A percentile compares a stretch with the other conserved stretches of the same genome.
These are phyloP conservation scores for Palaemon carinicauda DNA, from an alignment of 1,140 invertebrate genomes.

Conservation along the genomic window DNA sequence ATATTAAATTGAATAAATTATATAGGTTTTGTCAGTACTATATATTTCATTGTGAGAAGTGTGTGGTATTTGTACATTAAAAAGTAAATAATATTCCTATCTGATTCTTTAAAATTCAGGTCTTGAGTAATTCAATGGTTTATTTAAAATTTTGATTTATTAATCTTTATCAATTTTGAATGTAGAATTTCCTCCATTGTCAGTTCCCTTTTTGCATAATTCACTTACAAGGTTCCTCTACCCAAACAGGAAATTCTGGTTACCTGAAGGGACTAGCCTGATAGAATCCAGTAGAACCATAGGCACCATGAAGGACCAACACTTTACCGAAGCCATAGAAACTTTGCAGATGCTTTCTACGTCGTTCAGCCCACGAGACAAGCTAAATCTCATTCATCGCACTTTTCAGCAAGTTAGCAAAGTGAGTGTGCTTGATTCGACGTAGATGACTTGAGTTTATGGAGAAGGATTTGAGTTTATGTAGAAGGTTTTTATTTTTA, in stretches of 20 bases:
- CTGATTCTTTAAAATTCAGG: too few relatives aligned
- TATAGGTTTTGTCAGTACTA: too few relatives aligned
- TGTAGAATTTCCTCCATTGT: too few relatives aligned
- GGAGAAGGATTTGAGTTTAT: background rate
- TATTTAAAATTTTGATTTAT: too few relatives aligned
- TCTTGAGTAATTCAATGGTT: too few relatives aligned
- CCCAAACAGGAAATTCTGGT: slow-evolving; percentile 3
- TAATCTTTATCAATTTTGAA: too few relatives aligned
- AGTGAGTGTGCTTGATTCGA: background rate
- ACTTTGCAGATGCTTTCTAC: slow-evolving; percentile 48
- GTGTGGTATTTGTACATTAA: too few relatives aligned
- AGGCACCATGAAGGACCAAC: slow-evolving; percentile 18
- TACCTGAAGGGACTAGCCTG: slow-evolving; percentile 14
- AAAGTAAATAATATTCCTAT: too few relatives aligned
- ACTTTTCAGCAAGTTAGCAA: slow-evolving; percentile 42
- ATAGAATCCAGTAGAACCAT: background rate
- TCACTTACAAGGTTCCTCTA: background rate
- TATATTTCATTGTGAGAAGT: too few relatives aligned
- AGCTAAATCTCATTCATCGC: slow-evolving; percentile 32
- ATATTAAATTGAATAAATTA: too few relatives aligned
- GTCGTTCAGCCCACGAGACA: slow-evolving; percentile 37
- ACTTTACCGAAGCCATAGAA: slow-evolving; percentile 45
- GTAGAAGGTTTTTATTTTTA: background rate
- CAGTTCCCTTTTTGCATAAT: too few relatives aligned
- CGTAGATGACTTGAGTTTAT: background rate